Conservation (phyloP, 2,797 vertebrate genomes). For the Bovichtus diacanthus region DNA sequence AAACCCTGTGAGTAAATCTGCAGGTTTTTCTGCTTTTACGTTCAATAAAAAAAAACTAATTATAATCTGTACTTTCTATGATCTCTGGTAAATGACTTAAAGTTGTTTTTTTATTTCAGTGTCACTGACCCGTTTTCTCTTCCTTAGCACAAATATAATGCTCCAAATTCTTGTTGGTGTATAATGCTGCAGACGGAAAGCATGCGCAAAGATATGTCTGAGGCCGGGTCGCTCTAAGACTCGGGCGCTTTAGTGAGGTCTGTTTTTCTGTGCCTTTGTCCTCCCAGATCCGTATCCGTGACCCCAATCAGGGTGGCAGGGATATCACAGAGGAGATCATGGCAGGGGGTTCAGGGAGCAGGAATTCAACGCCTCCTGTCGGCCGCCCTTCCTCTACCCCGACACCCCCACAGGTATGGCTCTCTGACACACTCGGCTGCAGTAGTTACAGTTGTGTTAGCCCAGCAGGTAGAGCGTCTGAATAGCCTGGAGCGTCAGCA, state of each 20-base stretch:
- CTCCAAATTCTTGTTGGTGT: neutral
- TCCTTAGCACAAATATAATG: neutral
- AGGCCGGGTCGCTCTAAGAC: constrained; percentile 16
- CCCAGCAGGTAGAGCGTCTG: constrained; percentile 5
- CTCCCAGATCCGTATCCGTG: constrained; percentile 96
- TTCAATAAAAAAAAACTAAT: too few relatives aligned
- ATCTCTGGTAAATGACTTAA: neutral
- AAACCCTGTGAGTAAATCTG: neutral
- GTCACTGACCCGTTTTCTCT: neutral
- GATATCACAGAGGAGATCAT: constrained; percentile 99
- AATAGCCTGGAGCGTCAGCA: constrained; percentile 2
- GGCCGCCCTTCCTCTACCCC: constrained; percentile 91
- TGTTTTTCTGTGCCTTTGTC: constrained; percentile 74
- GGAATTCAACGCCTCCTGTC: constrained; percentile 86
- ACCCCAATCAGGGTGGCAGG: constrained; percentile 98
- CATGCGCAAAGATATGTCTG: neutral
- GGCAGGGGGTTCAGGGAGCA: constrained; percentile 89
- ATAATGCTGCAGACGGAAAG: neutral
- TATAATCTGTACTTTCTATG: neutral
- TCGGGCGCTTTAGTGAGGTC: constrained; percentile 73
- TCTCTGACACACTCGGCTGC: constrained; percentile 5
- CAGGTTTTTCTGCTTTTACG: neutral
- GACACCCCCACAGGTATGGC: constrained; percentile 93
- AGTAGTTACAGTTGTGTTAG: neutral
- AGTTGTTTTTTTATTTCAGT: neutral